Percentiles rank a stretch among this genome's conserved stretches.
These are phyloP conservation scores for Desmophyllum pertusum DNA, from an alignment of 92 coral and sea anemone genomes.

Conservation along the genomic window DNA sequence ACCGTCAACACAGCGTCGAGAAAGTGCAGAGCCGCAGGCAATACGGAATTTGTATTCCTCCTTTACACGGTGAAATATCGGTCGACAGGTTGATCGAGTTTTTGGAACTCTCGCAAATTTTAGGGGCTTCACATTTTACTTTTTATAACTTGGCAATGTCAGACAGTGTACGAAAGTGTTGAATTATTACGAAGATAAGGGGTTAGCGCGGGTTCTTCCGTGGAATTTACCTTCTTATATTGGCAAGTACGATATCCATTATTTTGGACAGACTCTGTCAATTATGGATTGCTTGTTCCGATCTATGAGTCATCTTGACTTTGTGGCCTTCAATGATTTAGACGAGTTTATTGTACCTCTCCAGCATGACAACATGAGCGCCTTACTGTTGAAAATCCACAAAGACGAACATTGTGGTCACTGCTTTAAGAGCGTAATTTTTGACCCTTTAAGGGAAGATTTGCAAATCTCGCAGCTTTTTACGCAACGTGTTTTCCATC, in stretches of 20 bases:
- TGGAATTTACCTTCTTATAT: slow-evolving; percentile 61
- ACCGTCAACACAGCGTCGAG: neutral
- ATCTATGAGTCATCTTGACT: slow-evolving; percentile 31
- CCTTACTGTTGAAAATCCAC: slow-evolving; percentile 41
- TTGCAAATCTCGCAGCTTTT: neutral
- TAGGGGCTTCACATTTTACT: slow-evolving; percentile 64
- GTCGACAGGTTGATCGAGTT: slow-evolving; percentile 55
- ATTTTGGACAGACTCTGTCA: slow-evolving; percentile 59
- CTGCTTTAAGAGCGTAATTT: slow-evolving; percentile 60
- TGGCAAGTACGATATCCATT: slow-evolving; percentile 43
- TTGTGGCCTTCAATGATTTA: slow-evolving; percentile 67
- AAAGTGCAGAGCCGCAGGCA: neutral
- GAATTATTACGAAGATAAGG: slow-evolving; percentile 40
- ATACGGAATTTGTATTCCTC: slow-evolving; percentile 64
- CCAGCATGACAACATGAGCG: slow-evolving; percentile 28
- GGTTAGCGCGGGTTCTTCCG: slow-evolving; percentile 40
- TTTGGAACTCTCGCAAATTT: slow-evolving; percentile 52
- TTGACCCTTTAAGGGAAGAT: slow-evolving; percentile 27
- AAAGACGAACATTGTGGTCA: slow-evolving; percentile 52
- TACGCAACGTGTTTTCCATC: slow-evolving; percentile 21
- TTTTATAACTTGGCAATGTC: slow-evolving; percentile 52
- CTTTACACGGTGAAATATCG: slow-evolving; percentile 44
- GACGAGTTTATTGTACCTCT: slow-evolving; percentile 75
- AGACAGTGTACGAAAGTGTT: slow-evolving; percentile 29
- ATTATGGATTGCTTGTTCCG: slow-evolving; percentile 68